Conservation (phyloP, 2,113 vertebrate genomes). For the Scartelaos histophorus region DNA sequence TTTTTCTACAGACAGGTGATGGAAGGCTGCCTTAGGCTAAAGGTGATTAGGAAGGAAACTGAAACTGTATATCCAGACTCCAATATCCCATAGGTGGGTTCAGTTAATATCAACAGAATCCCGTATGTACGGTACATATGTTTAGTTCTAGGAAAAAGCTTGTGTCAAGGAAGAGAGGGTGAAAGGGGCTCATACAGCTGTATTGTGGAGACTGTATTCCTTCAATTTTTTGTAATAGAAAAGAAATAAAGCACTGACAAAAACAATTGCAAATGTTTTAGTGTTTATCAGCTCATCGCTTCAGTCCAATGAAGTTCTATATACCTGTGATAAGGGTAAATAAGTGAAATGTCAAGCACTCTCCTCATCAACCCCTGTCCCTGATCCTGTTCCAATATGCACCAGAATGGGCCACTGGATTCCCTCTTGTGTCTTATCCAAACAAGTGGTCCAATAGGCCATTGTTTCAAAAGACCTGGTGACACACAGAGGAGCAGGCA, state of each 20-base stretch:
- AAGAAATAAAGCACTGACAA: not conserved
- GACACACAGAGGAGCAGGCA: slow-evolving; percentile 68
- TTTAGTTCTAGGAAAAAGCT: too few relatives aligned
- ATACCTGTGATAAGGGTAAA: slow-evolving; percentile 57
- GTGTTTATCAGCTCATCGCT: not conserved
- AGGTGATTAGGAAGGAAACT: slow-evolving; percentile 47
- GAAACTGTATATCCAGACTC: slow-evolving; percentile 39
- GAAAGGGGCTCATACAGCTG: too few relatives aligned
- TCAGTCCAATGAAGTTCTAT: slow-evolving; percentile 25
- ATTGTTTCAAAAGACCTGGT: slow-evolving; percentile 76
- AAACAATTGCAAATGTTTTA: not conserved
- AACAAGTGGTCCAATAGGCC: slow-evolving; percentile 74
- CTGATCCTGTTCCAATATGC: slow-evolving; percentile 46
- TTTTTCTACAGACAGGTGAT: slow-evolving; percentile 57
- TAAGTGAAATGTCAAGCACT: slow-evolving; percentile 69
- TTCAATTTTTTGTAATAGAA: too few relatives aligned
- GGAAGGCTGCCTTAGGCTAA: slow-evolving; percentile 55
- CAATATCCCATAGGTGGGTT: slow-evolving; percentile 41
- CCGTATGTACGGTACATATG: too few relatives aligned
- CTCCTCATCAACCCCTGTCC: slow-evolving; percentile 51
- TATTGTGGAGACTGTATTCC: too few relatives aligned
- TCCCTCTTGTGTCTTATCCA: slow-evolving; percentile 62
- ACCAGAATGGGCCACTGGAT: slow-evolving; percentile 58
- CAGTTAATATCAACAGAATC: too few relatives aligned
- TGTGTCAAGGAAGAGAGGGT: too few relatives aligned